Conservation (phyloP, 1,140 invertebrate genomes). For the Formica exsecta region DNA sequence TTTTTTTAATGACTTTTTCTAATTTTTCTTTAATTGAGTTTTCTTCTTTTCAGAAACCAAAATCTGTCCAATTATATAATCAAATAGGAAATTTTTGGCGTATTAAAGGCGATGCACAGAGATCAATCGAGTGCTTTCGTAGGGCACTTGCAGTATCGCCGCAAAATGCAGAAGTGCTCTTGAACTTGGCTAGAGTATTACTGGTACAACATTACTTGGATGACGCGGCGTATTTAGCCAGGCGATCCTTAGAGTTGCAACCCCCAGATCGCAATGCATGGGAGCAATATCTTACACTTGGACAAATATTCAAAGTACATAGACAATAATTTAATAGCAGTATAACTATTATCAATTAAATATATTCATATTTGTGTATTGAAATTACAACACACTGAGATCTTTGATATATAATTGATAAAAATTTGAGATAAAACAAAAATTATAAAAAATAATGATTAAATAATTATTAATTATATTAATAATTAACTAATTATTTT, state of each 20-base stretch:
- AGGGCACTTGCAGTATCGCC: constrained; percentile 94
- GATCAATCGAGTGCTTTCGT: constrained; percentile 95
- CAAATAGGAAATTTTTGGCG: constrained; percentile 96
- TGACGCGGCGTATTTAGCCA: constrained; percentile 94
- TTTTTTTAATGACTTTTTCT: neutral
- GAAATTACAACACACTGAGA: neutral
- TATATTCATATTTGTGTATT: neutral
- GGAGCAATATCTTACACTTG: constrained; percentile 96
- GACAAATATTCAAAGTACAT: constrained; percentile 91
- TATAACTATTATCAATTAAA: neutral
- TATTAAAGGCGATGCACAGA: constrained; percentile 93
- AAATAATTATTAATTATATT: too few species aligned
- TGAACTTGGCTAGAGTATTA: constrained; percentile 94
- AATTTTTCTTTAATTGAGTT: constrained; percentile 49
- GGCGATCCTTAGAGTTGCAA: constrained; percentile 91
- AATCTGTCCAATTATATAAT: constrained; percentile 94
- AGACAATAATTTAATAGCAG: constrained; percentile 5
- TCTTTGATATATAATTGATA: neutral
- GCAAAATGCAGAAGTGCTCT: constrained; percentile 93
- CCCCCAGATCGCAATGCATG: constrained; percentile 94
- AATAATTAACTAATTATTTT: neutral
- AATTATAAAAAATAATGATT: too few species aligned
- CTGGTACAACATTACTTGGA: constrained; percentile 95
- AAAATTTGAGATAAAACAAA: neutral
- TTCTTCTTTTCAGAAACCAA: constrained; percentile 90